Conservation (phyloP, 2,888 invertebrate species). For the Lepidocyrtinus sp. region DNA sequence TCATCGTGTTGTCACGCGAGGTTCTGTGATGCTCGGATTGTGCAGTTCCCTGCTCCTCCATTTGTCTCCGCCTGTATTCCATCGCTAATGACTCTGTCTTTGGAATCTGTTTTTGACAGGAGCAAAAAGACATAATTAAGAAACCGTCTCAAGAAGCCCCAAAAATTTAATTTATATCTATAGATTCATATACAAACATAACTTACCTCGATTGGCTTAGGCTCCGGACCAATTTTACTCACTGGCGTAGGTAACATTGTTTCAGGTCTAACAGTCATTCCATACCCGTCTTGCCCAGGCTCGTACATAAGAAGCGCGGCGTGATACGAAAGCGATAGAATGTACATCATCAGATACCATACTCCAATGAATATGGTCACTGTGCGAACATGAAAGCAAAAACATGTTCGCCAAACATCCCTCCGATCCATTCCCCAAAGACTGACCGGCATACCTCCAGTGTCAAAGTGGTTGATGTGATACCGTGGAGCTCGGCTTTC, state of each 20-base stretch:
- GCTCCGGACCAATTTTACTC: conserved; percentile 74
- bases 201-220: conserved; percentile 40
- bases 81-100: conserved; percentile 53
- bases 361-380: conserved; percentile 86
- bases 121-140: conserved; percentile 2
- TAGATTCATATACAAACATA: not conserved
- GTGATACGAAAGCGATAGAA: conserved; percentile 82
- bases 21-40: conserved; percentile 38
- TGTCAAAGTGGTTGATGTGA: conserved; percentile 50
- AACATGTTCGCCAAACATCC: conserved; percentile 85
- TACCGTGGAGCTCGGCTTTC: conserved; percentile 36
- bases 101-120: conserved; percentile 31
- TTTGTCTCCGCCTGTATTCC: conserved; percentile 3
- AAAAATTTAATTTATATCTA: too few relatives aligned
- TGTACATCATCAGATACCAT: conserved; percentile 87
- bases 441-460: conserved; percentile 66
- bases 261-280: conserved; percentile 33
- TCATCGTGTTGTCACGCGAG: conserved; percentile 51
- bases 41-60: not conserved
- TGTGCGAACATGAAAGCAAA: conserved; percentile 87
- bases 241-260: conserved; percentile 80
- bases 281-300: conserved; percentile 71
- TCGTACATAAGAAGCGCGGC: conserved; percentile 74
- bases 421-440: conserved; percentile 75
- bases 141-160: not conserved